Percentiles rank a stretch among this genome's conserved stretches.
Evolutionary conservation across 1,140 invertebrate species (phyloP).

Genomic region (Wasmannia auropunctata): DNA sequence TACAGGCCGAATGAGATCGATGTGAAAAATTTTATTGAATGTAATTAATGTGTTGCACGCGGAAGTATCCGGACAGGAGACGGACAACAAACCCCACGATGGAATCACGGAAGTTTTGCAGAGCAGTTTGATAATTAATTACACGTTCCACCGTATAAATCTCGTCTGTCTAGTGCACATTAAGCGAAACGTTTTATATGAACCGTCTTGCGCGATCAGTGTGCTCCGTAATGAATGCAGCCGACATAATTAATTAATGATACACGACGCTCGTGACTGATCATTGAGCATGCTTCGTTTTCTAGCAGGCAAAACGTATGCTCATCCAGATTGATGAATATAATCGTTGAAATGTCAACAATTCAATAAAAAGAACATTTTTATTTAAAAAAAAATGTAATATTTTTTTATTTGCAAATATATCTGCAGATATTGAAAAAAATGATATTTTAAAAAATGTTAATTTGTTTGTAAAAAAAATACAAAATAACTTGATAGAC

Average conservation of each 20-base stretch:
- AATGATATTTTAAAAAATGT: background rate
- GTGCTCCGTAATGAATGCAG: constrained; percentile 58
- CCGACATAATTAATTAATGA: constrained; percentile 66
- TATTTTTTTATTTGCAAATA: background rate
- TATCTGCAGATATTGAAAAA: background rate
- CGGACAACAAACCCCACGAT: background rate
- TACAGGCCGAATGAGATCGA: background rate
- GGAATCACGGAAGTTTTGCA: constrained; percentile 45
- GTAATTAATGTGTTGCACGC: constrained; percentile 41
- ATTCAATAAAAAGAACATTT: constrained; percentile 40
- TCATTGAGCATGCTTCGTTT: constrained; percentile 39
- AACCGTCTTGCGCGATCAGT: constrained; percentile 64
- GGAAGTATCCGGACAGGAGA: constrained; percentile 10
- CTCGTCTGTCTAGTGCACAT: constrained; percentile 51
- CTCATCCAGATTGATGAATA: background rate
- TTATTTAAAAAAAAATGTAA: background rate
- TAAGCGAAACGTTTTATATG: constrained; percentile 61
- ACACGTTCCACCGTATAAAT: constrained; percentile 58
- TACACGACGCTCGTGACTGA: constrained; percentile 42
- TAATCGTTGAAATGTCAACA: constrained; percentile 26
- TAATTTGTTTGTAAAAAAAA: background rate
- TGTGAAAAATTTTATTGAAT: background rate
- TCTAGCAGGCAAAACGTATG: background rate
- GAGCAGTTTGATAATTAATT: constrained; percentile 68
- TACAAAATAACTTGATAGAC: background rate